Base-by-base conservation (phyloP, 2,797 vertebrate genomes). In the Limnodromus scolopaceus region DNA sequence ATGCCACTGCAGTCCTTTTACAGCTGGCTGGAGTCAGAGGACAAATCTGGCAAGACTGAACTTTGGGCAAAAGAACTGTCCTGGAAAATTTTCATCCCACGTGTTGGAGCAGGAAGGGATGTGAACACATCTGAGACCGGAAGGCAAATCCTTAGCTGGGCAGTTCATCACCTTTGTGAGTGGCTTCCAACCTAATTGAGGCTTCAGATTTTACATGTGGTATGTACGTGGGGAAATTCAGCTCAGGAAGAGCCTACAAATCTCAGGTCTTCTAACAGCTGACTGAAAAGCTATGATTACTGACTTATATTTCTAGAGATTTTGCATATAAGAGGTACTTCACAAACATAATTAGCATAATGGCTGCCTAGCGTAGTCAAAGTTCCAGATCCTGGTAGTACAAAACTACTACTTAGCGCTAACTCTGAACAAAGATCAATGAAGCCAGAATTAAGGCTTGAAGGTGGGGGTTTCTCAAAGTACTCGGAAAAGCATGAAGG, bases 21-120 rank as follows among this genome's bases (percentile, higher is more conserved):
- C 80, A 91, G 89, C 36, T 68, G 64, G 74, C 74, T 95, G 90
- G 28, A 89, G 55, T 19, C 70, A 70, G 63, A 95, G 94, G 92
- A 77, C 86, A 77, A 77, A 92, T 30, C 55, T 46, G 55, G 32
- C 74, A 95, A 69, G 39, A 87, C 36, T 19, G 48, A 86, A 72
- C 85, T 86, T 55, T 30, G 36, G 79, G 46, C 11, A 38, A 48
- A 71, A 74, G 69, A 90, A 79, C 3, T 0, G 3, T n/a, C 58
- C 70, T 63, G 43, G 46, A 95, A 92, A 84, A 66, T 55, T 45
- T 58, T 60, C 49, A 51, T 76, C 43, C 61, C 38, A 13, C 0
- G 0, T 16, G 16, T 6, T 27, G 43, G 48, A 77, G 43, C 30
- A 41, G 30, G 32, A 86, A 86, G 25, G 36, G 36, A 72, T 16